phyloP scores from a whole-genome alignment of 1,140 invertebrate genomes.

The Drosophila bocki region DNA sequence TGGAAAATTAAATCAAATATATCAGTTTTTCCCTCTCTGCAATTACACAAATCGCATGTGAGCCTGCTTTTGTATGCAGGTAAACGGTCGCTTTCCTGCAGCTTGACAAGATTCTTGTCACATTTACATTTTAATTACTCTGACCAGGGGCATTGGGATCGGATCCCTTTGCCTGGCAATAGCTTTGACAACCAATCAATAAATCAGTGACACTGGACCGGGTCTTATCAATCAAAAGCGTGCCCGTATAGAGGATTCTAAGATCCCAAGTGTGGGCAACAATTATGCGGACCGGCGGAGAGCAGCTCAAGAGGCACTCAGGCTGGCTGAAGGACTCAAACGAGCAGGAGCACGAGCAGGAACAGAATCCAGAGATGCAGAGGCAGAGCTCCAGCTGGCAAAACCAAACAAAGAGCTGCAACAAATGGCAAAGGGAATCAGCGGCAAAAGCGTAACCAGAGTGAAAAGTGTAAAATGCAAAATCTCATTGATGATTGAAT shows the following conservation, averaged over 20 bases:
- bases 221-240: conserved; percentile 60
- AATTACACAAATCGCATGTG: conserved; percentile 11
- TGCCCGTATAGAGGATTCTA: neutral
- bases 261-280: conserved; percentile 53
- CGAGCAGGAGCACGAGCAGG: conserved; percentile 14
- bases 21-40: neutral
- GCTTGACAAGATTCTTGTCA: conserved; percentile 10
- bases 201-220: conserved; percentile 61
- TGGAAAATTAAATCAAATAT: neutral
- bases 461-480: conserved; percentile 81
- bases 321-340: conserved; percentile 24
- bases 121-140: conserved; percentile 71
- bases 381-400: conserved; percentile 41
- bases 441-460: conserved; percentile 57
- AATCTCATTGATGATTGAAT: conserved; percentile 82
- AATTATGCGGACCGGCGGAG: conserved; percentile 57
- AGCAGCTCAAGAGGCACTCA: conserved; percentile 46
- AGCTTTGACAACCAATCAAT: conserved; percentile 77
- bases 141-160: conserved; percentile 21
- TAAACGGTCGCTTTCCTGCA: neutral
- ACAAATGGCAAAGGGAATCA: conserved; percentile 45
- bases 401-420: conserved; percentile 58
- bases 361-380: conserved; percentile 4
- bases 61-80: conserved; percentile 17
- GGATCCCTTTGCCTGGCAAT: conserved; percentile 26